Evolutionary conservation across 2,113 vertebrate genomes (phyloP), one percentile per base, ranked within the genome.

Genomic region (Zosterops japonicus): DNA sequence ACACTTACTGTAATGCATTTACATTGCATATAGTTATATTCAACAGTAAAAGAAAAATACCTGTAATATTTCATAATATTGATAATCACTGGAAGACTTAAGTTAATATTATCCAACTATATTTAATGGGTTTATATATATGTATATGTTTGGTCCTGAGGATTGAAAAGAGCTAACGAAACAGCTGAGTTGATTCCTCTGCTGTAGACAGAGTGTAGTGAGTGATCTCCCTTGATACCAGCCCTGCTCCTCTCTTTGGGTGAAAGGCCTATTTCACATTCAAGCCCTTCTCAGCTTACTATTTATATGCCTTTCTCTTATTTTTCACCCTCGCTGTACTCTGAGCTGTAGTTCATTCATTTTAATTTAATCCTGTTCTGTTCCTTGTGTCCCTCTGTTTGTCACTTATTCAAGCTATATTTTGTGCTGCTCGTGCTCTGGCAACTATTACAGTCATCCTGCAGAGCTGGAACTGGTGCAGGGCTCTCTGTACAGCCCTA

Each of bases 321-420:
- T 68, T 94, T 89, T 84, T 86, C 53, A 83, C 59, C 46, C 14
- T 50, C 69, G n/a, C 36, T 65, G 46, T 74, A 77, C 56, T 69
- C 80, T 1, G 4, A 70, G 64, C 55, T 46, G 50, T 61, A 78
- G 63, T 94, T 85, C 8, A 31, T 95, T 90, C 13, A 72, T 88
- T 94, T 85, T 76, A 63, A 90, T 85, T 87, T 80, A 72, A 88
- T 69, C 78, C 36, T 41, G 8, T 65, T 76, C 67, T 93, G 5
- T 72, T 79, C 25, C 44, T 93, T 76, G 36, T 47, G 9, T 44
- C 25, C 36, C 74, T 88, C n/a, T 76, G 60, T 87, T 64, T 92
- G 70, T 79, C 72, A 59, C 74, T 93, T 88, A 15, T 4, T 53
- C 61, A 27, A 64, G n/a, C 41, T 71, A 0, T 56, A 11, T 85